phyloP scores from a whole-genome alignment of 2,797 vertebrate species.

The Lacerta viridis region DNA sequence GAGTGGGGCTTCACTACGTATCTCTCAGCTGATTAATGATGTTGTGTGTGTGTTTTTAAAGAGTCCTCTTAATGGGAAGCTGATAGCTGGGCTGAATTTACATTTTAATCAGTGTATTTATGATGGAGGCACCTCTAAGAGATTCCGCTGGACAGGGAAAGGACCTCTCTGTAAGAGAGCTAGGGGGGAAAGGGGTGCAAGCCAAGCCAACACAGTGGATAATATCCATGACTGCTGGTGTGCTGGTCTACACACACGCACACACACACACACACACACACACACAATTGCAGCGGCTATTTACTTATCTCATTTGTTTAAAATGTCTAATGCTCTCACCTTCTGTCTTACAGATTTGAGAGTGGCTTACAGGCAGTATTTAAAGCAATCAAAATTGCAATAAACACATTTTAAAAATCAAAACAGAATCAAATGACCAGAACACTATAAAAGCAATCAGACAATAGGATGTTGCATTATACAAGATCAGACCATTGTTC shows the following conservation, averaged over 20 bases:
- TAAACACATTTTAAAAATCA: background rate
- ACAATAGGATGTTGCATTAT: background rate
- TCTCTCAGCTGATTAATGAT: conserved; percentile 94
- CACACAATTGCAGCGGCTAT: conserved; percentile 32
- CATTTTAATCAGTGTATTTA: conserved; percentile 97
- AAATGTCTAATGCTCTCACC: background rate
- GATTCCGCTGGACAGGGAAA: conserved; percentile 84
- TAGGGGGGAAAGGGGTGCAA: conserved; percentile 55
- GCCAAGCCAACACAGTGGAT: background rate
- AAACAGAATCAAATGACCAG: background rate
- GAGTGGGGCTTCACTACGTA: conserved; percentile 95
- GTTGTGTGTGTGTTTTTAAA: conserved; percentile 86
- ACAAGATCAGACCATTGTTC: background rate
- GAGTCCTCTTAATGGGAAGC: conserved; percentile 93
- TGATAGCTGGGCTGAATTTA: conserved; percentile 98
- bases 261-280: no score
- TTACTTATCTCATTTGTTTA: conserved; percentile 51
- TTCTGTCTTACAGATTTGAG: background rate
- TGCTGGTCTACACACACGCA: no score
- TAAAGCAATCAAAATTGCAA: background rate
- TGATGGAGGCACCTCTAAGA: conserved; percentile 80
- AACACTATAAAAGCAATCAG: background rate
- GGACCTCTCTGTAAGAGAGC: conserved; percentile 67
- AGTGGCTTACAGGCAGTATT: background rate
- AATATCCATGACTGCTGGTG: background rate